A percentile compares a stretch with the other conserved stretches of the same genome.
Conservation (phyloP, 35 echinoderm and acorn worm genomes). For the Hemicentrotus pulcherrimus region DNA sequence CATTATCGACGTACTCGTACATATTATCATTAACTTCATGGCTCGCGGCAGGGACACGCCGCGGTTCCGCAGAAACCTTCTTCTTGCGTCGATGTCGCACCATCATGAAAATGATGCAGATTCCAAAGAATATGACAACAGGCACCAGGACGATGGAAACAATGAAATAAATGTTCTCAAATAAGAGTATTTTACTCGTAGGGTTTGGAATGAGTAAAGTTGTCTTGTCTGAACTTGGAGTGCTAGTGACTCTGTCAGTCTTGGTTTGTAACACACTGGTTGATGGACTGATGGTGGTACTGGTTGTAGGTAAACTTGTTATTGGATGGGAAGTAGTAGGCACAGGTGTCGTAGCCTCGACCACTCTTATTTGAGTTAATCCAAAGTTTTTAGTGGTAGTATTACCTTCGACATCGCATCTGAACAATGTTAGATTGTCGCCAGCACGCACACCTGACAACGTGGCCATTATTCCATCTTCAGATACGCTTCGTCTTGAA, state of each 20-base stretch:
- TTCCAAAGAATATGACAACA: background rate
- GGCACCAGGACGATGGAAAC: background rate
- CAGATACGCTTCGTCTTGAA: background rate
- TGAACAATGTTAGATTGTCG: background rate
- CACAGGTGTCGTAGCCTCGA: background rate
- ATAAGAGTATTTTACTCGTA: background rate
- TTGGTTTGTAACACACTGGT: background rate
- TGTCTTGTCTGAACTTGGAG: background rate
- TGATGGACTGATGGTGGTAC: background rate
- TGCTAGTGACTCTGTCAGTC: background rate
- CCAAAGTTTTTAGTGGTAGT: conserved; percentile 23
- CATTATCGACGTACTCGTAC: background rate
- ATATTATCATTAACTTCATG: background rate
- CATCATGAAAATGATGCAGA: background rate
- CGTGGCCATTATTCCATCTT: background rate
- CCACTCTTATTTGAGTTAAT: background rate
- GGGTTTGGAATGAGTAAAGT: background rate
- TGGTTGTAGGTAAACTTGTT: background rate
- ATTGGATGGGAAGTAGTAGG: background rate
- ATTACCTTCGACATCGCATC: background rate
- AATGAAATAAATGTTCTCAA: background rate
- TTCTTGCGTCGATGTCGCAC: background rate
- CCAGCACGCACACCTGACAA: background rate
- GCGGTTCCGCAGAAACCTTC: background rate
- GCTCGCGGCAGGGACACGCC: background rate